phyloP scores from a whole-genome alignment of 2,888 invertebrate species.

The Scaptomyza polygonia region DNA sequence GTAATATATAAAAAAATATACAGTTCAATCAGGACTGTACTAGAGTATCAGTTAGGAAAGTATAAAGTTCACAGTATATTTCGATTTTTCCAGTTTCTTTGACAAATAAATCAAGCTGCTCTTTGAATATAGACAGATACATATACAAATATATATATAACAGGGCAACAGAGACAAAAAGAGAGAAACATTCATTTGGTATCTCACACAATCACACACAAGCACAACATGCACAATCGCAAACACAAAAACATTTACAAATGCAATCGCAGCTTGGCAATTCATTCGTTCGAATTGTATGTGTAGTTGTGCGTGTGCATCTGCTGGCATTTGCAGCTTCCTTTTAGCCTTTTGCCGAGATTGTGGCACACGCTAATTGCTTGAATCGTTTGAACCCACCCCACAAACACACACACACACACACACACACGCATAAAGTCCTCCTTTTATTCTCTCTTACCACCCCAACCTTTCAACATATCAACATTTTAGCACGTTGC shows the following conservation, averaged over 20 bases:
- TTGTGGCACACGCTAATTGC: constrained; percentile 76
- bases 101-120: constrained; percentile 4
- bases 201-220: constrained; percentile 5
- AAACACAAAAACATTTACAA: background rate
- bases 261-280: constrained; percentile 23
- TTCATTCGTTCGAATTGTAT: constrained; percentile 53
- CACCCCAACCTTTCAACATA: background rate
- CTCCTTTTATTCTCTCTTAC: background rate
- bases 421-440: background rate
- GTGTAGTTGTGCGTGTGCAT: constrained; percentile 32
- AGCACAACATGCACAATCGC: background rate
- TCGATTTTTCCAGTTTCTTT: background rate
- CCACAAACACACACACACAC: background rate
- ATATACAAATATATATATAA: background rate
- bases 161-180: background rate
- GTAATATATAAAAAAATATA: background rate
- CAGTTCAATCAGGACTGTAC: background rate
- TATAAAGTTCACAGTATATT: background rate
- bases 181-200: constrained; percentile 28
- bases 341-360: constrained; percentile 65
- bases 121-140: background rate
- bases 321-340: constrained; percentile 57
- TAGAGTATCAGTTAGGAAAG: background rate
- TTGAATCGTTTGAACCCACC: constrained; percentile 50
- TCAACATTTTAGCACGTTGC: constrained; percentile 34